phyloP scores from a whole-genome alignment of 2,888 invertebrate species.

The Drosophila neonasuta region DNA sequence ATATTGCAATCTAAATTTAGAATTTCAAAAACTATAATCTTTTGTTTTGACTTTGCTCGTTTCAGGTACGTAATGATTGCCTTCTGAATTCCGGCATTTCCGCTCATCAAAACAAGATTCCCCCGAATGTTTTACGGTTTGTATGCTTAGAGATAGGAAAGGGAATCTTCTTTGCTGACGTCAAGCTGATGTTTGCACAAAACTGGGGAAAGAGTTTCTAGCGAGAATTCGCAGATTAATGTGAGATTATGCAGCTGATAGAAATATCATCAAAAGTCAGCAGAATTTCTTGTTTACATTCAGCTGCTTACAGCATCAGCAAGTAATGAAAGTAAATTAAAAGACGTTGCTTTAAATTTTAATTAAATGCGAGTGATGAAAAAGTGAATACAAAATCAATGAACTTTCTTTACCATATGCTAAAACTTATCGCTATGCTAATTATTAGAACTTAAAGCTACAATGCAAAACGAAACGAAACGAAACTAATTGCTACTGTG shows the following conservation, averaged over 20 bases:
- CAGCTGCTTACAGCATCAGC: not conserved
- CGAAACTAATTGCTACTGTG: slow-evolving; percentile 57
- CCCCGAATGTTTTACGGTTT: not conserved
- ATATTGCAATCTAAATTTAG: not conserved
- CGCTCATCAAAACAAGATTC: slow-evolving; percentile 5
- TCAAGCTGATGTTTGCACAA: slow-evolving; percentile 28
- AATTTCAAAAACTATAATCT: not conserved
- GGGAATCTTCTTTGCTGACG: not conserved
- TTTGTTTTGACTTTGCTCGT: slow-evolving; percentile 3
- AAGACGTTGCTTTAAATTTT: not conserved
- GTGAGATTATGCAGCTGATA: slow-evolving; percentile 15
- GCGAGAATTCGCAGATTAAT: not conserved
- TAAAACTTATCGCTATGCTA: slow-evolving; percentile 5
- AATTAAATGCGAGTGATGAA: not conserved
- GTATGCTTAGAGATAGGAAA: not conserved
- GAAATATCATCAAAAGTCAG: not conserved
- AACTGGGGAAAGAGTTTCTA: not conserved
- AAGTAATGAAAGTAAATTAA: not conserved
- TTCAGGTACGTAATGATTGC: slow-evolving; percentile 36
- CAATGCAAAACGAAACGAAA: not conserved
- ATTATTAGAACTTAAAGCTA: slow-evolving; percentile 29
- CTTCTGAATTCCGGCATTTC: slow-evolving; percentile 5
- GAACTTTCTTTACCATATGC: slow-evolving; percentile 15
- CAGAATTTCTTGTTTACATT: not conserved
- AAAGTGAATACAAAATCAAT: not conserved